A percentile compares a stretch with the other conserved stretches of the same genome.
Evolutionary conservation across 1,140 invertebrate genomes (phyloP).

Genomic region (Drosophila ohnishii): DNA sequence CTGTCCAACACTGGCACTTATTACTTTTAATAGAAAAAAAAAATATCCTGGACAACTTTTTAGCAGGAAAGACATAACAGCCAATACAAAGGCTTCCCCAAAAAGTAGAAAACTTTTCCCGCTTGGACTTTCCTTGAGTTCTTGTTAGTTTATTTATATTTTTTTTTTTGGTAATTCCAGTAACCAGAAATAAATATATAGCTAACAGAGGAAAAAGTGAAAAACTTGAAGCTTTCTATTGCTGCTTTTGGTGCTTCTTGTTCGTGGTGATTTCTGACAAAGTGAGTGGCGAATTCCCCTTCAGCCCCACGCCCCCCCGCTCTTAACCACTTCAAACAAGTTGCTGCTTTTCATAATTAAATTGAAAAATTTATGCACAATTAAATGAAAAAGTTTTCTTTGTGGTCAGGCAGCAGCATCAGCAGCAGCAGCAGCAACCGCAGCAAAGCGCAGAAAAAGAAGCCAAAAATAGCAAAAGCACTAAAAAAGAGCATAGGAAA

Average conservation of each 20-base stretch:
- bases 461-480: constrained; percentile 18
- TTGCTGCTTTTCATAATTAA: constrained; percentile 81
- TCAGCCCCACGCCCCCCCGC: not conserved
- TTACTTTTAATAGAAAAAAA: constrained; percentile 44
- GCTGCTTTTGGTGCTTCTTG: constrained; percentile 11
- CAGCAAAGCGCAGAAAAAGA: constrained; percentile 24
- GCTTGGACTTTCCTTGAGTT: constrained; percentile 9
- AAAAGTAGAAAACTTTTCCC: constrained; percentile 30
- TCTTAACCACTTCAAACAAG: constrained; percentile 77
- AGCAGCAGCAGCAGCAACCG: constrained; percentile 18
- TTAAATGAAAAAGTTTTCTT: constrained; percentile 80
- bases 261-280: constrained; percentile 49
- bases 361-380: constrained; percentile 81
- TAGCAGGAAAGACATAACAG: constrained; percentile 41
- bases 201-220: constrained; percentile 11
- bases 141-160: not conserved
- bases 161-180: constrained; percentile 15
- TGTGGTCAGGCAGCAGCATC: constrained; percentile 45
- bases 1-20: constrained; percentile 34
- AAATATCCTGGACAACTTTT: constrained; percentile 24
- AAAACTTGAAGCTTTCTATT: constrained; percentile 29
- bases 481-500: not conserved
- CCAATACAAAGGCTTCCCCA: constrained; percentile 40
- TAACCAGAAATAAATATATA: constrained; percentile 37
- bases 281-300: constrained; percentile 35